Evolutionary conservation across 2,797 vertebrate genomes (phyloP), one percentile per base, ranked within the genome.

Genomic region (Diglossa cyanea): DNA sequence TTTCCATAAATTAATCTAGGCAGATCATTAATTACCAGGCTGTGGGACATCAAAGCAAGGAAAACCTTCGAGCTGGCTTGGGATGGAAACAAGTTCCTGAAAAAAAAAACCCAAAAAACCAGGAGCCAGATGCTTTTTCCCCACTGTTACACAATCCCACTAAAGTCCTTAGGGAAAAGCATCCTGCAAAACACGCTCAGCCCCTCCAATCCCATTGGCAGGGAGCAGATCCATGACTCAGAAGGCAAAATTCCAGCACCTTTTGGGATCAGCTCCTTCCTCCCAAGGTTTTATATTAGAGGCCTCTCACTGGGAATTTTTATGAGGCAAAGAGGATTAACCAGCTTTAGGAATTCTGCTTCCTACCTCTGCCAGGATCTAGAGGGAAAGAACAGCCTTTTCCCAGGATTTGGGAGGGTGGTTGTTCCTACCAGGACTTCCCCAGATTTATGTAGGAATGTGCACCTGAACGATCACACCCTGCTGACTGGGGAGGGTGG

Each of bases 381-480:
- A 31, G 4, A 39, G 39, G 33, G 75, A 30, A 86, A 37, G 70
- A 76, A 40, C 30, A 28, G 15, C 28, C 28, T 82, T 73, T 71
- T 74, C 77, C 80, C 72, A 76, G 86, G 90, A 75, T 92, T 63
- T 88, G 63, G 2, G 4, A 83, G 20, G 54, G 11, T 12, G 31
- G 28, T 3, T 80, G 73, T 42, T 89, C 62, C 83, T 47, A 53
- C 23, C 8, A 54, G 71, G 54, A 3, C 6, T 77, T 67, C 37
- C 55, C 65, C 68, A 92, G 20, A 72, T 91, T 95, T 93, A 84
- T 66, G 81, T 37, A 95, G 90, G 93, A 81, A 82, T 86, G 68
- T 65, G 60, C 68, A 23, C 7, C 63, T 18, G n/a, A 92, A 54
- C 0, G 0, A 33, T 58, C 33, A 39, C 8, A 0, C 28, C 78